Conservation (phyloP, 2,888 invertebrate genomes). For the Eremobia ochroleuca region DNA sequence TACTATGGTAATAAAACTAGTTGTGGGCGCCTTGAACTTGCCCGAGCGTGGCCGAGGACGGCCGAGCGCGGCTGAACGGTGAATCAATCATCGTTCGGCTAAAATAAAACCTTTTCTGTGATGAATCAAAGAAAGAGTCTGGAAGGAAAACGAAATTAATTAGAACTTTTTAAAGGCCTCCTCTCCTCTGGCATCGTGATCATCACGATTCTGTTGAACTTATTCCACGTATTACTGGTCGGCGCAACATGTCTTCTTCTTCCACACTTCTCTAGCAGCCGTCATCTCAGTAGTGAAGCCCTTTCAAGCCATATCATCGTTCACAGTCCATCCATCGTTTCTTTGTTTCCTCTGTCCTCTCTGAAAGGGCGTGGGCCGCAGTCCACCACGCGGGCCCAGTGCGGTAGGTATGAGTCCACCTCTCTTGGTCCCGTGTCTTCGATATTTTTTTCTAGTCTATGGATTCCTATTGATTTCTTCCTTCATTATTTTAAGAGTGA, state of each 20-base stretch:
- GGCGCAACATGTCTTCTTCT: neutral
- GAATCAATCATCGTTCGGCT: neutral
- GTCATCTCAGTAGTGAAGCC: neutral
- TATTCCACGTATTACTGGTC: neutral
- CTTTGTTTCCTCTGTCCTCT: neutral
- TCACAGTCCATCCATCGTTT: neutral
- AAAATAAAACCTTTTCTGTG: neutral
- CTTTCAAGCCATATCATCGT: neutral
- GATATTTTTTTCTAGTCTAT: neutral
- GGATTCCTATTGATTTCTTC: neutral
- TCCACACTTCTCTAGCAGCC: neutral
- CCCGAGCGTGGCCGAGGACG: constrained; percentile 24
- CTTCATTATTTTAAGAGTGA: neutral
- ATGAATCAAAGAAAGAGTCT: neutral
- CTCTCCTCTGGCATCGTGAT: neutral
- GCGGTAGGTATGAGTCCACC: neutral
- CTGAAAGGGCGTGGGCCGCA: neutral
- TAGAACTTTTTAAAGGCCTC: neutral
- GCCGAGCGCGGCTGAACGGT: constrained; percentile 12
- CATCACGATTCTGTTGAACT: neutral
- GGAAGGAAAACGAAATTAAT: neutral
- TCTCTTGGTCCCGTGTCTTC: neutral
- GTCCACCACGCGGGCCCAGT: neutral
- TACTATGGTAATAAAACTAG: constrained; percentile 23
- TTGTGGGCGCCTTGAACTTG: constrained; percentile 55